phyloP scores from a whole-genome alignment of 1,140 invertebrate genomes.

The Pseudomyrmex dendroicus region DNA sequence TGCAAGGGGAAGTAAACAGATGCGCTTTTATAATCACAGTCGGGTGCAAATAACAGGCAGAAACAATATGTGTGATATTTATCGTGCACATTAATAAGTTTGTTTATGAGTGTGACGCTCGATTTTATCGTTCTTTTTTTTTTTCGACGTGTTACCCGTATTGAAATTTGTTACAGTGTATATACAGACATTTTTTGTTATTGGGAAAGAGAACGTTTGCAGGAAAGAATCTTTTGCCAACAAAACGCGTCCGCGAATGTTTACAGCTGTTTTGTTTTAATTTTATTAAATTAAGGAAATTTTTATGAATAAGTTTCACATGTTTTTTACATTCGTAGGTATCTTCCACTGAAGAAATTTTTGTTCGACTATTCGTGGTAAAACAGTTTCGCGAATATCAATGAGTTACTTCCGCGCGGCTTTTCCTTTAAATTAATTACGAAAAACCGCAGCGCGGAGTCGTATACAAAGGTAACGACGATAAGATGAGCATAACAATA shows the following conservation, averaged over 20 bases:
- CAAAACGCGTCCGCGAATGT: too few relatives aligned
- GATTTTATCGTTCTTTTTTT: not conserved
- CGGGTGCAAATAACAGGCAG: constrained; percentile 16
- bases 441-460: constrained; percentile 10
- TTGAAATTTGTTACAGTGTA: constrained; percentile 36
- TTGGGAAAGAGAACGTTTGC: too few relatives aligned
- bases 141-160: not conserved
- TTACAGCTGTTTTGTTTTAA: too few relatives aligned
- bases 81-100: constrained; percentile 54
- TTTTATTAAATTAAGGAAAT: too few relatives aligned
- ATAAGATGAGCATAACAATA: not conserved
- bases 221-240: too few relatives aligned
- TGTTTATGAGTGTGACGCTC: constrained; percentile 35
- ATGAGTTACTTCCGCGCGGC: too few relatives aligned
- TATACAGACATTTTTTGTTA: too few relatives aligned
- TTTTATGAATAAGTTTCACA: too few relatives aligned
- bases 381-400: too few relatives aligned
- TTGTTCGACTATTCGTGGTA: too few relatives aligned
- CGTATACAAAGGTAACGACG: not conserved
- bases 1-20: not conserved
- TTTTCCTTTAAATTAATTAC: not conserved
- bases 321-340: too few relatives aligned
- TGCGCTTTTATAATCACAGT: constrained; percentile 31
- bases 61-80: constrained; percentile 33
- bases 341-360: too few relatives aligned